Percentiles rank a stretch among this genome's conserved stretches.
Evolutionary conservation across 2,113 vertebrate genomes (phyloP).

Genomic region (Brevimyrus niger): DNA sequence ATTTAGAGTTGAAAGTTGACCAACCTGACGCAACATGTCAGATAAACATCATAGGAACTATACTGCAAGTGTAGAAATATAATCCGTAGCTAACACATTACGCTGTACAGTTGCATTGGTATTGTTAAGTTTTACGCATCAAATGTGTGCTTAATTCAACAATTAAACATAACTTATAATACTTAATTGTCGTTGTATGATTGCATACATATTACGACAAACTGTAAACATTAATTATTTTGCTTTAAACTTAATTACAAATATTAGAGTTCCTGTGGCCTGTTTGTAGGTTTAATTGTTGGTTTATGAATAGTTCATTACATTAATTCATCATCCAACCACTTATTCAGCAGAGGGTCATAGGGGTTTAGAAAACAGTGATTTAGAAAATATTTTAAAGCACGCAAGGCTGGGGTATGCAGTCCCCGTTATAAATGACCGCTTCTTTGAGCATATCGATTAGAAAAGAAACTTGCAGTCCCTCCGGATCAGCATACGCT

Average conservation of each 20-base stretch:
- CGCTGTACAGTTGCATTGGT: neutral
- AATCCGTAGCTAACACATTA: neutral
- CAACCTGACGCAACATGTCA: neutral
- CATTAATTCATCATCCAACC: neutral
- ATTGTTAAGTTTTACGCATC: neutral
- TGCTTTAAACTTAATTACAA: neutral
- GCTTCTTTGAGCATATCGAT: slow-evolving; percentile 16
- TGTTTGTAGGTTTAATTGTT: neutral
- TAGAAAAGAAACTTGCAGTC: neutral
- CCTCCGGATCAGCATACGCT: neutral
- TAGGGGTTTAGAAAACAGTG: neutral
- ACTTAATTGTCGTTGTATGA: neutral
- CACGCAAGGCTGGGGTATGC: neutral
- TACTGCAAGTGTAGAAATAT: neutral
- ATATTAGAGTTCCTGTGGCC: neutral
- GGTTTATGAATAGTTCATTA: neutral
- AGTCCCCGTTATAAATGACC: neutral
- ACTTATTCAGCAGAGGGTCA: neutral
- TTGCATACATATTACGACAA: neutral
- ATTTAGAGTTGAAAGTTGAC: neutral
- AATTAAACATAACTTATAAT: neutral
- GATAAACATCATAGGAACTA: neutral
- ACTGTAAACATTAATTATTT: neutral
- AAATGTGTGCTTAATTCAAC: neutral
- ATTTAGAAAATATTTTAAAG: neutral